Base-by-base conservation (phyloP, 1,140 invertebrate genomes). In the Cotesia chilonis region DNA sequence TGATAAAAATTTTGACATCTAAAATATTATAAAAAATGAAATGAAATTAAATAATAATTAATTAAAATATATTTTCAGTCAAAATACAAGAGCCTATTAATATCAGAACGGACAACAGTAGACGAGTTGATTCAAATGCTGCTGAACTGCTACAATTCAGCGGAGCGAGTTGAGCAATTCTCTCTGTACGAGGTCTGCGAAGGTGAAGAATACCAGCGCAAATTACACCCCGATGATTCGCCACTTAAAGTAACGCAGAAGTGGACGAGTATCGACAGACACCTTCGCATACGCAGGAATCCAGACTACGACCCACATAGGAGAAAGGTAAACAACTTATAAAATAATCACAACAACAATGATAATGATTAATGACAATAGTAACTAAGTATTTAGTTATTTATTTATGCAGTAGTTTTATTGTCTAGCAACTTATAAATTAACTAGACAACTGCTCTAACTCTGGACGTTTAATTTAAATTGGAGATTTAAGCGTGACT, bases 21-120 rank as follows among this genome's bases (percentile, higher is more conserved):
- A 28, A 28, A 28, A 1, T 28, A 3, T 28, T 28, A 28, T 28
- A 2, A 28, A 28, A 28, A 28, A 28, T 28, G 1, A 28, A 28
- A 28, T 28, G 1, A 28, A 28, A 28, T 28, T 1, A 28, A 28
- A 28, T 28, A 28, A 28, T 28, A 28, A 28, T 28, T 28, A 37
- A 67, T 80, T 61, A 35, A 72, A 77, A 78, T 28, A 78, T 77
- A 72, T 77, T 71, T 76, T 3, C 83, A 92, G 87, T 96, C 95
- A 0, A 94, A 96, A 86, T 97, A 97, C 89, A 97, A 97, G 85
- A 95, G 94, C 78, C 87, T 97, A 70, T 89, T 97, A 67, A 93
- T 97, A 73, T 96, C 95, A 69, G 94, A 96, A 75, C 89, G 92
- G 78, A 97, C 95, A 20, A 95, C 94, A n/a, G 93, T 94, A 3